Percentiles rank a stretch among this genome's conserved stretches.
These are phyloP conservation scores for Chlorops oryzae DNA, from an alignment of 1,140 invertebrate genomes.

Conservation along the genomic window DNA sequence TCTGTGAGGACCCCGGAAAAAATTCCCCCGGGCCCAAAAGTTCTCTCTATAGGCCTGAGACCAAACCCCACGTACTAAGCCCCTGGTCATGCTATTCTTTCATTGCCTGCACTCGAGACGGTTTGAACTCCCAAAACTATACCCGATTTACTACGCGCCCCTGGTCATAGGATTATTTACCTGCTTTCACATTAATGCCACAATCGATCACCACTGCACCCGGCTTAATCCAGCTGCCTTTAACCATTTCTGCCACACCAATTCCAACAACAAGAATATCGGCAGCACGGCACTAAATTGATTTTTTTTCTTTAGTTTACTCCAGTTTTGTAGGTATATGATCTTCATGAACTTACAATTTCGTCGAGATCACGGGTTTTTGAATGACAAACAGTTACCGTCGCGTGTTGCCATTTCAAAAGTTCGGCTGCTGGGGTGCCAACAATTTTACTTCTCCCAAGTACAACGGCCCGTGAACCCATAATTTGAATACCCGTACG, in stretches of 20 bases:
- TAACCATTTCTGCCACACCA: conserved; percentile 85
- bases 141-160: too few species aligned
- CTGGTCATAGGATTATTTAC: conserved; percentile 54
- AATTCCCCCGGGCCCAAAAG: too few species aligned
- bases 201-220: conserved; percentile 99
- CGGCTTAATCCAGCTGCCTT: conserved; percentile 94
- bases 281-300: conserved; percentile 61
- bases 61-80: too few species aligned
- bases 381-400: conserved; percentile 95
- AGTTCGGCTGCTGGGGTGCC: conserved; percentile 92
- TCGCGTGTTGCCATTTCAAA: conserved; percentile 94
- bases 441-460: conserved; percentile 96
- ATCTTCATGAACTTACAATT: conserved; percentile 63
- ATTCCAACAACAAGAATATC: conserved; percentile 97
- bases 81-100: too few species aligned
- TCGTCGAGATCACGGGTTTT: conserved; percentile 78
- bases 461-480: conserved; percentile 84
- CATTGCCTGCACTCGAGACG: too few species aligned
- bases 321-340: too few species aligned
- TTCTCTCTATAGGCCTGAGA: too few species aligned
- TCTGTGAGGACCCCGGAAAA: too few species aligned
- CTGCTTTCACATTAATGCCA: conserved; percentile 91
- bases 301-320: too few species aligned
- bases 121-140: too few species aligned
- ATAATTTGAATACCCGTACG: conserved; percentile 70